Conservation (phyloP, 2,797 vertebrate species). For the Myotis pilosus region DNA sequence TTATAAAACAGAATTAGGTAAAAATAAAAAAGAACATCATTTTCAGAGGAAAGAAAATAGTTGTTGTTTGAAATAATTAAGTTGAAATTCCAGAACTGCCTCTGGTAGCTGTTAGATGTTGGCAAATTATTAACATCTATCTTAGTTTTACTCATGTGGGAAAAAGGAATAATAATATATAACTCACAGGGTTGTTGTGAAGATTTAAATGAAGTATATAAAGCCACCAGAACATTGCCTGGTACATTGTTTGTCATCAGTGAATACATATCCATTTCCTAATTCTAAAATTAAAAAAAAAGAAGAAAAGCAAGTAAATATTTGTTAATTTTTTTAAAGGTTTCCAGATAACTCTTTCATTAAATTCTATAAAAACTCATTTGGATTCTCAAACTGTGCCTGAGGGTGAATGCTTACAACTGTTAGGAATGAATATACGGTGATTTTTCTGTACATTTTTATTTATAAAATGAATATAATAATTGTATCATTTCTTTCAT, state of each 20-base stretch:
- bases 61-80: background rate
- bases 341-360: background rate
- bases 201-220: background rate
- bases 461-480: background rate
- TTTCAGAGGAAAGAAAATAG: background rate
- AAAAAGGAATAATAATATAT: background rate
- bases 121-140: background rate
- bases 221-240: background rate
- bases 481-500: background rate
- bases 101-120: background rate
- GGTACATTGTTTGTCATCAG: background rate
- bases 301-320: background rate
- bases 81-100: background rate
- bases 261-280: background rate
- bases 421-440: background rate
- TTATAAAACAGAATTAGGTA: background rate
- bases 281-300: background rate
- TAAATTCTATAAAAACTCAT: background rate
- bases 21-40: background rate
- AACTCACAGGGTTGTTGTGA: background rate
- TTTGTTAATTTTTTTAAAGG: background rate
- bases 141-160: background rate
- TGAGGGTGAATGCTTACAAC: background rate
- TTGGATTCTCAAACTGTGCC: background rate
- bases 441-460: background rate